phyloP scores from a whole-genome alignment of 1,140 invertebrate species.

The Drosophila gunungcola region DNA sequence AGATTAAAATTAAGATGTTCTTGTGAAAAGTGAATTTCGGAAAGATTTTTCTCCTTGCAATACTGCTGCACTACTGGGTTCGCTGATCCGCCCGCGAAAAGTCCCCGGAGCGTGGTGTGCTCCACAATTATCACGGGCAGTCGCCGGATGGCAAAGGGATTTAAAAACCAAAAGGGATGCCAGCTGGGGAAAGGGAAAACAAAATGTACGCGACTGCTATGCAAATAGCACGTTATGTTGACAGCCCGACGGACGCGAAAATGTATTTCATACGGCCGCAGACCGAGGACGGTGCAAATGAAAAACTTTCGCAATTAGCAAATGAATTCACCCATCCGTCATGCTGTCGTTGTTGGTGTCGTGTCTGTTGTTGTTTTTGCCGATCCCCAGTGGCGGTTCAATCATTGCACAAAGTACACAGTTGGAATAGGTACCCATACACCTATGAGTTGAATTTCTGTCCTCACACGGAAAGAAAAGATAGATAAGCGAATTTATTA shows the following conservation, averaged over 20 bases:
- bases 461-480: not conserved
- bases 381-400: slow-evolving; percentile 73
- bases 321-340: slow-evolving; percentile 84
- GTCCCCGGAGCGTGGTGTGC: slow-evolving; percentile 35
- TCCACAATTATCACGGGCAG: slow-evolving; percentile 39
- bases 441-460: not conserved
- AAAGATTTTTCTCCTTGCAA: not conserved
- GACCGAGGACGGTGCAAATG: slow-evolving; percentile 48
- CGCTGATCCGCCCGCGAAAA: slow-evolving; percentile 19
- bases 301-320: slow-evolving; percentile 84
- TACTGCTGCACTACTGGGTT: slow-evolving; percentile 14
- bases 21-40: no score
- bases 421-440: not conserved
- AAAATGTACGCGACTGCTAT: slow-evolving; percentile 59
- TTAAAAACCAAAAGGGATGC: not conserved
- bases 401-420: slow-evolving; percentile 59
- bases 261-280: slow-evolving; percentile 42
- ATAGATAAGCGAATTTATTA: not conserved
- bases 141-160: slow-evolving; percentile 1
- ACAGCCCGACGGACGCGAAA: slow-evolving; percentile 48
- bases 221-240: slow-evolving; percentile 66
- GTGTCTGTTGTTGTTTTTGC: slow-evolving; percentile 27
- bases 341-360: slow-evolving; percentile 58
- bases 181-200: slow-evolving; percentile 28
- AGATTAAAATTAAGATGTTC: no score